Conservation (phyloP, 2,113 vertebrate species). For the Leiothrix lutea region DNA sequence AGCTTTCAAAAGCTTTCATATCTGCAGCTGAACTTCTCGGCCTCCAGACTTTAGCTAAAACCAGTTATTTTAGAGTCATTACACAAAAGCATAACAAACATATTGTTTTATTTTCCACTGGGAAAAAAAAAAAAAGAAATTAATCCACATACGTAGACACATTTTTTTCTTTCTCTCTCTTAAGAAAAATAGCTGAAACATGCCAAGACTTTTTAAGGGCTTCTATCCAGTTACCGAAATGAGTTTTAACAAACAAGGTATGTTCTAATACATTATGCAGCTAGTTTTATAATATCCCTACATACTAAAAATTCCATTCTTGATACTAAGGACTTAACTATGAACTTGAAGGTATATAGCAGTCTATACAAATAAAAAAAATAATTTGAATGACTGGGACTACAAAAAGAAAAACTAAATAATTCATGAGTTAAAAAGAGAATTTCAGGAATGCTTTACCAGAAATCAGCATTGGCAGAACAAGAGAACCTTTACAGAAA, state of each 20-base stretch:
- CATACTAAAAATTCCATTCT: constrained; percentile 13
- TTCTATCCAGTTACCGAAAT: not conserved
- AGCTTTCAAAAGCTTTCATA: not conserved
- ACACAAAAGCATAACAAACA: not conserved
- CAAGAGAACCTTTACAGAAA: not conserved
- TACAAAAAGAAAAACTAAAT: not conserved
- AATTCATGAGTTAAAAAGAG: not conserved
- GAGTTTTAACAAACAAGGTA: not conserved
- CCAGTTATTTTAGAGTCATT: not conserved
- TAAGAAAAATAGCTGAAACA: not conserved
- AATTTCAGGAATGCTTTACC: constrained; percentile 5
- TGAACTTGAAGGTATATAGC: not conserved
- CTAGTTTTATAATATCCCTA: not conserved
- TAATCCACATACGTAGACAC: not conserved
- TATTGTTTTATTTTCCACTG: not conserved
- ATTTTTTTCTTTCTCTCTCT: not conserved
- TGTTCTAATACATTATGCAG: constrained; percentile 1
- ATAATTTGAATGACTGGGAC: not conserved
- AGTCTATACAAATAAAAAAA: not conserved
- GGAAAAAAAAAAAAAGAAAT: not conserved
- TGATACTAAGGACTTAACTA: not conserved
- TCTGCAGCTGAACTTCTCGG: not conserved
- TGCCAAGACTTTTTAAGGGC: not conserved
- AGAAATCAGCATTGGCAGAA: not conserved
- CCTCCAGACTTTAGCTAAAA: not conserved